Evolutionary conservation across 2,888 invertebrate genomes (phyloP), one percentile per base, ranked within the genome.

Genomic region (Trachelus stipa): DNA sequence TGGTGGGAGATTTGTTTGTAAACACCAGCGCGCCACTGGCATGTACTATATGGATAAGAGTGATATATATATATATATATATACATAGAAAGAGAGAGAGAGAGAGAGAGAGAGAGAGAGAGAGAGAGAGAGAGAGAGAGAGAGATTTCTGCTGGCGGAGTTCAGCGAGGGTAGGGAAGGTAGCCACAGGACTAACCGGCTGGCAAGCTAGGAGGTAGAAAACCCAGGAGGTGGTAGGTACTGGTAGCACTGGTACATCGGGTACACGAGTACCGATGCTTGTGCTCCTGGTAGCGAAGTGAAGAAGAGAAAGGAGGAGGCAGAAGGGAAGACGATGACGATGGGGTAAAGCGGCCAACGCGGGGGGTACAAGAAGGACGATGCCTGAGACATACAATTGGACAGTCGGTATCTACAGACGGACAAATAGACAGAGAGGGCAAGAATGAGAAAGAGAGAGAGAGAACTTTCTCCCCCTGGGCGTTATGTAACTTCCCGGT

Each of bases 1-100:
- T 83, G 83, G 86, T 85, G 85, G 88, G 86, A 84, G 88, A 85
- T 88, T 88, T 90, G 90, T 90, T 90, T 90, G 90, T 90, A 90
- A 90, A 90, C 90, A 90, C 82, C 15, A 81, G 82, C 76, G 79
- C 73, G 79, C 30, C 15, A 15, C 15, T 40, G 15, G 40, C 15
- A 15, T 40, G 15, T 40, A 40, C 40, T 40, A 40, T 40, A 40
- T 40, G 40, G 6, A 40, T 15, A 15, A 40, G 40, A 37, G 37
- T 4, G 37, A 37, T 37, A 37, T 37, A 37, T 37, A 37, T 12
- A 12, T 37, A 37, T 4, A 37, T 12, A 37, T 35, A 35, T 37
- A 34, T 34, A 34, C 1, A 34, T 4, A 33, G 33, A 33, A 12
- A 35, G 11, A 35, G 11, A 35, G 11, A 1, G 11, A 37, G 12